phyloP scores from a whole-genome alignment of 2,797 vertebrate genomes.

The Poecile montanus region DNA sequence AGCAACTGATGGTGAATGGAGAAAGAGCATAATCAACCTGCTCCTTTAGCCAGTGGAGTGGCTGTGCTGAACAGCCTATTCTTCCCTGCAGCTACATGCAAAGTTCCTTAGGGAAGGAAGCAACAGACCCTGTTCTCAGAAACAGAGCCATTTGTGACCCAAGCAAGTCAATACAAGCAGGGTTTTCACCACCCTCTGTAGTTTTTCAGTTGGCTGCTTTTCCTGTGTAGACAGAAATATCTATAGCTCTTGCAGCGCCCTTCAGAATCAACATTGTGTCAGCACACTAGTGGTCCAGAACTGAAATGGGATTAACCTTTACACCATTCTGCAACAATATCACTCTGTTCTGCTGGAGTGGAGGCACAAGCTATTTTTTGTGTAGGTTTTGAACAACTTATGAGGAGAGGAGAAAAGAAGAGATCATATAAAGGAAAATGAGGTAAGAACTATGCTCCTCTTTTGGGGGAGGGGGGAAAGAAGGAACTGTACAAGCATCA shows the following conservation, averaged over 20 bases:
- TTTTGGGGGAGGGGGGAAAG: accelerated
- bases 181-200: not conserved
- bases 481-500: not conserved
- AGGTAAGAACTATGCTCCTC: not conserved
- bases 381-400: not conserved
- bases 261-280: not conserved
- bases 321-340: not conserved
- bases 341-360: not conserved
- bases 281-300: not conserved
- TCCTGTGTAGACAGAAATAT: not conserved
- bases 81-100: not conserved
- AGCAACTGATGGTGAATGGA: not conserved
- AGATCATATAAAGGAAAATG: not conserved
- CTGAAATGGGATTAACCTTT: not conserved
- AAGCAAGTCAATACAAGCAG: not conserved
- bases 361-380: not conserved
- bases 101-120: not conserved
- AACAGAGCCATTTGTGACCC: not conserved
- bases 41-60: not conserved
- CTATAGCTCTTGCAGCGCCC: not conserved
- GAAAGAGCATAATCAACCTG: not conserved
- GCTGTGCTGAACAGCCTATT: not conserved
- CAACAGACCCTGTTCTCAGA: not conserved
- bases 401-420: not conserved
- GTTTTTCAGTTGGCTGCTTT: not conserved